Percentiles rank a stretch among this genome's conserved stretches.
Conservation (phyloP, 2,888 invertebrate species). For the Colostygia pectinataria region DNA sequence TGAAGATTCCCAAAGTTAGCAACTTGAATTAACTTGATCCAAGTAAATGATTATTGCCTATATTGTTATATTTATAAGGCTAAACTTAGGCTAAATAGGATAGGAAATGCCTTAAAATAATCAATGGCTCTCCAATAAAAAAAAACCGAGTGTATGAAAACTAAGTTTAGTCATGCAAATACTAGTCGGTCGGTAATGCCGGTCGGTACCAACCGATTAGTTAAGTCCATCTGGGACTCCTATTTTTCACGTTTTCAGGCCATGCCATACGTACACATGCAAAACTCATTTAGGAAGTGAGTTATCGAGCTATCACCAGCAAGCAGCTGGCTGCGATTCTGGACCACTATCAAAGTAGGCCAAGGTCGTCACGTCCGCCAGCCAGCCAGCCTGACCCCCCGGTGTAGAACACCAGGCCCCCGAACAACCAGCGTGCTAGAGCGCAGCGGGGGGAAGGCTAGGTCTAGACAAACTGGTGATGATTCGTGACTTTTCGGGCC, state of each 20-base stretch:
- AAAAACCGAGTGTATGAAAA: no score
- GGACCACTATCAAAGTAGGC: slow-evolving; percentile 65
- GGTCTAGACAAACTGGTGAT: slow-evolving; percentile 44
- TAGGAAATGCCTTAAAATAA: no score
- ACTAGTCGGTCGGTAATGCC: no score
- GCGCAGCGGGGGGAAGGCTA: slow-evolving; percentile 37
- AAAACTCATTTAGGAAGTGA: slow-evolving; percentile 59
- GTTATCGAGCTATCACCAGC: slow-evolving; percentile 54
- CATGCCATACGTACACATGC: neutral
- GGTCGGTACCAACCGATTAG: no score
- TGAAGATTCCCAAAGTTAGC: no score
- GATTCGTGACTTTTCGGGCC: slow-evolving; percentile 42
- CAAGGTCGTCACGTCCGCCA: slow-evolving; percentile 61
- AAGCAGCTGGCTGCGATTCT: slow-evolving; percentile 46
- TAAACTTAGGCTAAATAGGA: no score
- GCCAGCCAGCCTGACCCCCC: slow-evolving; percentile 54
- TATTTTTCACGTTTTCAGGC: neutral
- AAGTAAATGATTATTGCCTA: no score
- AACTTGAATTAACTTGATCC: no score
- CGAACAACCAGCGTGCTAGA: slow-evolving; percentile 26
- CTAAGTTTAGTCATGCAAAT: no score
- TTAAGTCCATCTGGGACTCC: no score
- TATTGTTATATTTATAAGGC: no score
- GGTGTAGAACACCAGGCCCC: slow-evolving; percentile 44
- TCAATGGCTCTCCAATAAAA: no score